Evolutionary conservation across 2,888 invertebrate species (phyloP), one percentile per base, ranked within the genome.

Genomic region (Drosophila austrosaltans): DNA sequence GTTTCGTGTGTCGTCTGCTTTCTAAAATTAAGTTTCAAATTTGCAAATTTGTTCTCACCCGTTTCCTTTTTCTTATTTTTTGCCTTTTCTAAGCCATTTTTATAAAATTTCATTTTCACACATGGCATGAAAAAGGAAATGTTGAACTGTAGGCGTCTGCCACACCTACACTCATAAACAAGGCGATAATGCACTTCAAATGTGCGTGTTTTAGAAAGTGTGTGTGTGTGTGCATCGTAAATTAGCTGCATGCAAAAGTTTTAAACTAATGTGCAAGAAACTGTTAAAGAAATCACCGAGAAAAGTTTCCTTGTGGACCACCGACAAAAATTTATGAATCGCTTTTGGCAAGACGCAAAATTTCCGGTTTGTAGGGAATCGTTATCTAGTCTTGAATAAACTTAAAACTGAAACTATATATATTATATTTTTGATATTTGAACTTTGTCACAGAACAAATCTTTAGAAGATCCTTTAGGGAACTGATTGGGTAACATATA

Each of bases 231-330:
- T 65, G 62, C 62, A 56, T 48, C 69, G 71, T 67, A 78, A 79
- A 81, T 78, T 81, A 77, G 79, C 78, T 71, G 60, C 56, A 44
- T 71, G 62, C 53, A 53, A 75, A 81, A 78, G 66, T 78, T 84
- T 73, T 71, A 72, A 72, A 76, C 76, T 74, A 74, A 78, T 70
- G 80, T 74, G 65, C 48, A 68, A 74, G 72, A 69, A 72, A 70
- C 63, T n/a, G 75, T 28, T 66, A 56, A 72, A 68, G 72, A 70
- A 85, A 74, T 67, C 68, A 63, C 30, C 22, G 4, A 48, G 44
- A 6, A 39, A 48, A 42, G 10, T 7, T 53, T 7, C 8, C 22
- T 48, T 8, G 4, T 42, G 10, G 5, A 6, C 28, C 28, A 7
- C 72, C 66, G 30, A 75, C 75, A 60, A 76, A 63, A 59, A 3